Evolutionary conservation across 30 jellyfish, hydroid and myxozoan genomes (phyloP).

Genomic region (Mastigias papua): DNA sequence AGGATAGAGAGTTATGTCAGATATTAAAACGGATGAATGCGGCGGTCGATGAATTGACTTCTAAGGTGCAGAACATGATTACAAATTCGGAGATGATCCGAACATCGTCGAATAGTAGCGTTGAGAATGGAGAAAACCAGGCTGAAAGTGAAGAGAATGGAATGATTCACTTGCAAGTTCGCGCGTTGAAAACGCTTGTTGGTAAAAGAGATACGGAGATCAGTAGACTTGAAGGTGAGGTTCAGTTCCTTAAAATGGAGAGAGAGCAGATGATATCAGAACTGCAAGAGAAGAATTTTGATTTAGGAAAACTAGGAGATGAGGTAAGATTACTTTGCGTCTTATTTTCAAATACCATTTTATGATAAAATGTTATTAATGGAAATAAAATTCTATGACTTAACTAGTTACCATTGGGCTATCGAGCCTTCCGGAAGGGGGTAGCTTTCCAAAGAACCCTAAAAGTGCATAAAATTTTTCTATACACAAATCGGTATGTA

Average conservation of each 20-base stretch:
- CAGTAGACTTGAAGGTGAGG: constrained; percentile 24
- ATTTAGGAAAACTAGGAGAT: constrained; percentile 66
- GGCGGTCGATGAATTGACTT: constrained; percentile 53
- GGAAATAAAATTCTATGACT: too few relatives aligned
- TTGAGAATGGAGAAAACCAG: constrained; percentile 39
- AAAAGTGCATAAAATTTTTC: too few relatives aligned
- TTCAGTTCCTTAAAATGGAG: constrained; percentile 55
- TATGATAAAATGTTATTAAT: too few relatives aligned
- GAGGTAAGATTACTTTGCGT: constrained; percentile 25
- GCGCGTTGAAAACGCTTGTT: constrained; percentile 39
- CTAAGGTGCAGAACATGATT: constrained; percentile 54
- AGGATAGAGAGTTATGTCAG: constrained; percentile 72
- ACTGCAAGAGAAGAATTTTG: constrained; percentile 70
- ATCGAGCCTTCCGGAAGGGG: too few relatives aligned
- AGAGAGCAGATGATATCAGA: constrained; percentile 64
- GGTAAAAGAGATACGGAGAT: constrained; percentile 41
- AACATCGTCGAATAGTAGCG: constrained; percentile 54
- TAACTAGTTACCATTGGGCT: too few relatives aligned
- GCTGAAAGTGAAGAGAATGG: constrained; percentile 25
- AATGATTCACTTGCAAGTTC: constrained; percentile 36
- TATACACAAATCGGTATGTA: too few relatives aligned
- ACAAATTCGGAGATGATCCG: constrained; percentile 66
- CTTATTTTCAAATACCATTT: too few relatives aligned
- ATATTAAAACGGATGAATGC: constrained; percentile 64
- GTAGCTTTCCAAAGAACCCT: too few relatives aligned